Base-by-base conservation (phyloP, 1,140 invertebrate genomes). In the Drosophila busckii region DNA sequence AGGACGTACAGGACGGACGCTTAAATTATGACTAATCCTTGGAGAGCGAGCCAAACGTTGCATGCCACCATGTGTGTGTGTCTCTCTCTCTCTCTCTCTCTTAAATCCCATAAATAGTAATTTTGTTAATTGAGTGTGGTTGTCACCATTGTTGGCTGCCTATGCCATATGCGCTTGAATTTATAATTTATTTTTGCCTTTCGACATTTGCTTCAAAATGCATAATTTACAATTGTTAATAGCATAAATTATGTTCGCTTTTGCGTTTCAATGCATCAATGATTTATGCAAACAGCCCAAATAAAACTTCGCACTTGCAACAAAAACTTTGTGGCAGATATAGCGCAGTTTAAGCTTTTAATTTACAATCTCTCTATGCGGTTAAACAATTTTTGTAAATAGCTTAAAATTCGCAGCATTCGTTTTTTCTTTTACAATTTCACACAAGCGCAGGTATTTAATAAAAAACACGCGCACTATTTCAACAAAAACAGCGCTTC, bases 81-180 rank as follows among this genome's bases (percentile, higher is more conserved):
- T 38, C n/a, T 8, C 5, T 59, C 13, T 26, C 7, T 29, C 26
- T 44, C 26, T 41, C 12, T 20, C 26, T 48, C 37, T 17, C 50
- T 52, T 50, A 76, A 76, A 55, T 55, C 59, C 66, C 73, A 80
- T 78, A 80, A 78, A 78, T 78, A 73, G 73, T 80, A 78, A 78
- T 78, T 65, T 73, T 61, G 53, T 68, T 78, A 78, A 80, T 78
- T 78, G 73, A 80, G 73, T 78, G 49, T 67, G 25, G n/a, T 20
- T 20, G 26, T 6, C 6, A n/a, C 8, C 8, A 7, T 12, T 15
- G 13, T n/a, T 3, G 9, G 20, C 13, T 23, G n/a, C 20, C 16
- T 3, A 3, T 29, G 6, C 13, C 53, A 28, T 19, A 44, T 38
- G 32, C 35, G 4, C 48, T n/a, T n/a, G n/a, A n/a, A 68, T 67